A percentile compares a stretch with the other conserved stretches of the same genome.
Conservation (phyloP, 2,888 invertebrate genomes). For the Polydrusus pterygomalis region DNA sequence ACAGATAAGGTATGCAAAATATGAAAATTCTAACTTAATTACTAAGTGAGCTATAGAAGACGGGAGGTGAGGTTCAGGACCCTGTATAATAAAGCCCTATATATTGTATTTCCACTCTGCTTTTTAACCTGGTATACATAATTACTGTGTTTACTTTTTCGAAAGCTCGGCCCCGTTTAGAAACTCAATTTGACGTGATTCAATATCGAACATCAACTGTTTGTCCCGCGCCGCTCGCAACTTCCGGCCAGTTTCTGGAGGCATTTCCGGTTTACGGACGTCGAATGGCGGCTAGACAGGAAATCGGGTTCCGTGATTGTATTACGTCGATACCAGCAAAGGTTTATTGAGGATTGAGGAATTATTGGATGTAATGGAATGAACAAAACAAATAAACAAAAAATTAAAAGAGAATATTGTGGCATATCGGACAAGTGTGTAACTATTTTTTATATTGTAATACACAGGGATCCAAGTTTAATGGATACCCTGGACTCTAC, state of each 20-base stretch:
- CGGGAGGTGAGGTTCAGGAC: too few relatives aligned
- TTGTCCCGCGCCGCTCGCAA: constrained; percentile 31
- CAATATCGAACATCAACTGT: constrained; percentile 22
- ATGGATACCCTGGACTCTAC: too few relatives aligned
- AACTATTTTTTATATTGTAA: too few relatives aligned
- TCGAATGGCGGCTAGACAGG: constrained; percentile 26
- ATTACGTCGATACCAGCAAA: constrained; percentile 9
- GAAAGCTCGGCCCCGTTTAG: neutral
- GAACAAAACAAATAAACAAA: neutral
- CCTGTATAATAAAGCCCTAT: too few relatives aligned
- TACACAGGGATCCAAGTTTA: too few relatives aligned
- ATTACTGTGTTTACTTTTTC: neutral
- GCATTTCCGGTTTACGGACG: constrained; percentile 28
- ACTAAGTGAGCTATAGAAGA: too few relatives aligned
- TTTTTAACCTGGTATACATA: too few relatives aligned
- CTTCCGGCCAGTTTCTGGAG: constrained; percentile 30
- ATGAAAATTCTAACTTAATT: too few relatives aligned
- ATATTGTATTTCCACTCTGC: too few relatives aligned
- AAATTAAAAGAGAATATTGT: too few relatives aligned
- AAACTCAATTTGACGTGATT: constrained; percentile 24
- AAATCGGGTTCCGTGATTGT: constrained; percentile 16
- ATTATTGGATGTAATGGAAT: constrained; percentile 1
- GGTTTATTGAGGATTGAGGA: constrained; percentile 2
- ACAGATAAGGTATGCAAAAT: too few relatives aligned
- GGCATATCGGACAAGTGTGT: too few relatives aligned